These are phyloP conservation scores for Yponomeuta plumbellus DNA, from an alignment of 2,888 invertebrate species.

Conservation along the genomic window DNA sequence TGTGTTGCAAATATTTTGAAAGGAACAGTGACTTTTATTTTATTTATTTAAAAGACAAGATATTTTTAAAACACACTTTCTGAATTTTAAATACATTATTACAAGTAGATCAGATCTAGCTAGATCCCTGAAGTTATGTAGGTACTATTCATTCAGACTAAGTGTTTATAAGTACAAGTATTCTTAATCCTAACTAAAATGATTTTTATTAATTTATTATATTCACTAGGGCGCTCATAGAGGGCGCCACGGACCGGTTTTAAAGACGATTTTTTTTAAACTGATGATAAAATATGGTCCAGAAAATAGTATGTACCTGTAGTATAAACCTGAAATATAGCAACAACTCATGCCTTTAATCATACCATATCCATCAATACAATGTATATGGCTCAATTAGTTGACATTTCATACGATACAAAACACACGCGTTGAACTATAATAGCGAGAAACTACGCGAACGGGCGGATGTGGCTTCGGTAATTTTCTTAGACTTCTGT, in stretches of 20 bases:
- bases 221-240: too few relatives aligned
- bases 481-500: slow-evolving; percentile 56
- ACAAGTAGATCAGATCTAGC: too few relatives aligned
- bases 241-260: too few relatives aligned
- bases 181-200: too few relatives aligned
- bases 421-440: slow-evolving; percentile 25
- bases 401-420: slow-evolving; percentile 45
- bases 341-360: neutral
- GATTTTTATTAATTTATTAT: too few relatives aligned
- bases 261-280: too few relatives aligned
- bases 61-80: too few relatives aligned
- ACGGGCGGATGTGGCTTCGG: slow-evolving; percentile 42
- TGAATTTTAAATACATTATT: too few relatives aligned
- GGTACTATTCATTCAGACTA: too few relatives aligned
- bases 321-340: neutral
- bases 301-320: neutral
- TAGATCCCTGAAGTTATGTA: too few relatives aligned
- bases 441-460: slow-evolving; percentile 42
- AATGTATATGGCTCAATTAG: slow-evolving; percentile 18
- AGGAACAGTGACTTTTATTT: neutral
- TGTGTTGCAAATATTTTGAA: neutral
- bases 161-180: too few relatives aligned
- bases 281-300: neutral
- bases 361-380: slow-evolving; percentile 7
- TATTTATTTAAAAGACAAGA: too few relatives aligned